Conservation (phyloP, 2,113 vertebrate genomes). For the Empidonax traillii region DNA sequence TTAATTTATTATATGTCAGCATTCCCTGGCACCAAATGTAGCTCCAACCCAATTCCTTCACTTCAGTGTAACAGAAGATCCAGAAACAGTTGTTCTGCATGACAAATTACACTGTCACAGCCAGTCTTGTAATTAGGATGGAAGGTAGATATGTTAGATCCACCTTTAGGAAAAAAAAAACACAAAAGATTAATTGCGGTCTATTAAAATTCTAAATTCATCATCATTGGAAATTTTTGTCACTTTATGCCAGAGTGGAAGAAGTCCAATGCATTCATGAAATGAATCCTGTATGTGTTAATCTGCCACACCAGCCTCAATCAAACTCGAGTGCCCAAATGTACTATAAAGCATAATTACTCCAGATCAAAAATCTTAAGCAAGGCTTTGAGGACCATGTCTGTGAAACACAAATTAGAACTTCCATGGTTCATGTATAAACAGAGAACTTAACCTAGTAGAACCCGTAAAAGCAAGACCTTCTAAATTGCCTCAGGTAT, state of each 20-base stretch:
- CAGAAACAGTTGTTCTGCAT: conserved; percentile 45
- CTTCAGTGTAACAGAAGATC: not conserved
- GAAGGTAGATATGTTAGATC: conserved; percentile 29
- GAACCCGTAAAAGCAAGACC: not conserved
- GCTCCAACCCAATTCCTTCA: not conserved
- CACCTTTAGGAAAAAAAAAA: not conserved
- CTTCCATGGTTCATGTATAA: conserved; percentile 27
- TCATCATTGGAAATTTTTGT: conserved; percentile 48
- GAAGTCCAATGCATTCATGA: conserved; percentile 43
- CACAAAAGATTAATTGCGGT: conserved; percentile 67
- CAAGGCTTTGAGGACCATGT: conserved; percentile 9
- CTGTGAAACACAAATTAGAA: conserved; percentile 61
- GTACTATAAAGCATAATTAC: conserved; percentile 69
- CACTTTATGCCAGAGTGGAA: conserved; percentile 34
- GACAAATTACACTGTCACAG: conserved; percentile 47
- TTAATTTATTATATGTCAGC: not conserved
- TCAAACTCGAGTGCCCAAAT: conserved; percentile 57
- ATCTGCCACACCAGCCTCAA: conserved; percentile 32
- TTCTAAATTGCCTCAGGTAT: not conserved
- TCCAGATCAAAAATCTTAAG: conserved; percentile 61
- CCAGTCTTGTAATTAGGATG: conserved; percentile 48
- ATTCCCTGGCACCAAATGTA: not conserved
- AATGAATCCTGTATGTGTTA: conserved; percentile 25
- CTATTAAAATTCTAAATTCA: conserved; percentile 71
- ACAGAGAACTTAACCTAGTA: conserved; percentile 36